Base-by-base conservation (phyloP, 1,140 invertebrate species). In the Bicyclus anynana region DNA sequence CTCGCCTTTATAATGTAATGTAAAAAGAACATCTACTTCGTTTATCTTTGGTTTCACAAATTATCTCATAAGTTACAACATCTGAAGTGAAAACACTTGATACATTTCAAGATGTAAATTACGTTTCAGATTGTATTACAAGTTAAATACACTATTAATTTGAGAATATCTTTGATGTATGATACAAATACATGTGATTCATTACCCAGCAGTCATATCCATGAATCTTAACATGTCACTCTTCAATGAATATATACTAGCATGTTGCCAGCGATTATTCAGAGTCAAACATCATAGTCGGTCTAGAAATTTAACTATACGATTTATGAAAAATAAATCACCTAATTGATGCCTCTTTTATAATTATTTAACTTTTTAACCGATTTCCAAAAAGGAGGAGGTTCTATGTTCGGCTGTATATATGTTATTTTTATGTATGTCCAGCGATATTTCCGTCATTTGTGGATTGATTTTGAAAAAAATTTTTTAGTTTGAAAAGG, bases 151-250 rank as follows among this genome's bases (percentile, higher is more conserved):
- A 42, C 49, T 42, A 51, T 51, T 51, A 51, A 58, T 58, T 23
- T 4, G 23, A 51, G 17, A 51, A 51, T 38, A 51, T 44, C 47
- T 58, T 58, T 58, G 48, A 58, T 58, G 38, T 58, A 35, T 51
- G 26, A 26, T 9, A 7, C 17, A 26, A 40, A 35, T 20, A 35
- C 38, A 23, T 44, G 55, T 58, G 55, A 58, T 58, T 51, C 37
- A 58, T 58, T 58, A 40, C 17, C 14, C 7, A 29, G 55, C 18
- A 13, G 47, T 50, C 54, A 21, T 47, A 27, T 58, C 40, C 13
- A 21, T 18, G 18, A 51, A 29, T 33, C 40, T 44, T 35, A 7
- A 44, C 48, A 17, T 57, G 33, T n/a, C 16, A 51, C 13, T 14
- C 44, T 57, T 51, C 7, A 49, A 27, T 48, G 20, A 49, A 29